Conservation (phyloP, 2,113 vertebrate genomes). For the Antidorcas marsupialis region DNA sequence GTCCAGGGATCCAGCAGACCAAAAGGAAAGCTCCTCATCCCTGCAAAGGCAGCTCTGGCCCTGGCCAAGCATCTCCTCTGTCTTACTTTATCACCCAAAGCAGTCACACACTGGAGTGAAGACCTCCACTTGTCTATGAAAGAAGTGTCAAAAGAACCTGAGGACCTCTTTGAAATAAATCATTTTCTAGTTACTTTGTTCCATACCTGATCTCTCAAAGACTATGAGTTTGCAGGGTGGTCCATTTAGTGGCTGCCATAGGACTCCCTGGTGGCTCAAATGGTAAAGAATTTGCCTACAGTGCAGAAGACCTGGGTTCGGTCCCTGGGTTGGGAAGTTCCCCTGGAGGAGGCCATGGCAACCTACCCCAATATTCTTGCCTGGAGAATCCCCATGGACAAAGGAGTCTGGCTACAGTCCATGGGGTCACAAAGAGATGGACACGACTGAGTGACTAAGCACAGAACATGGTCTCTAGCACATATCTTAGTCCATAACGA, state of each 20-base stretch:
- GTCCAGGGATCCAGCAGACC: not conserved
- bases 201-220: not conserved
- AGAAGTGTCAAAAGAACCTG: not conserved
- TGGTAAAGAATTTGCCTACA: not conserved
- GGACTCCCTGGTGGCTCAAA: not conserved
- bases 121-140: not conserved
- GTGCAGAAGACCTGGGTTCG: not conserved
- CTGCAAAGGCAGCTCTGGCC: not conserved
- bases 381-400: not conserved
- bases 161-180: not conserved
- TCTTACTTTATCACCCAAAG: not conserved
- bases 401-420: not conserved
- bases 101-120: not conserved
- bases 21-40: not conserved
- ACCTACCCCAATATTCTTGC: not conserved
- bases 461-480: not conserved
- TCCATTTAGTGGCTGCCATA: not conserved
- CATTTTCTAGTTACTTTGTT: not conserved
- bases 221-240: not conserved
- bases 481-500: not conserved
- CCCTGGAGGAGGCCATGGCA: not conserved
- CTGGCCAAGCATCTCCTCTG: not conserved
- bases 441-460: not conserved
- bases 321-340: not conserved
- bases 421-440: not conserved